Evolutionary conservation across 2,888 invertebrate species (phyloP).

Genomic region (Eudasyphora cyanicolor): DNA sequence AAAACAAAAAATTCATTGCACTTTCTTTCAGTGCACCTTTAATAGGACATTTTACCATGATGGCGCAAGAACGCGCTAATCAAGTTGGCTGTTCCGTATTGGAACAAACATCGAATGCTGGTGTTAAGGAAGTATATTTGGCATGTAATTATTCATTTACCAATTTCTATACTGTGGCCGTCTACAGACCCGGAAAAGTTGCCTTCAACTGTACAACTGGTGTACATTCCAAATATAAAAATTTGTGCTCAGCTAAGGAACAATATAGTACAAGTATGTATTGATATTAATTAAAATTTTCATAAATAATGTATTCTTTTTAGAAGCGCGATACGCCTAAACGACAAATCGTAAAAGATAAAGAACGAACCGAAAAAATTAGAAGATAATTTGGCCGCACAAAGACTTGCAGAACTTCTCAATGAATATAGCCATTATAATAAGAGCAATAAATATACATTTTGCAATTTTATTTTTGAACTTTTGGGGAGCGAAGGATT

Average conservation of each 20-base stretch:
- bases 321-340: too few relatives aligned
- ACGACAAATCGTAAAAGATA: too few relatives aligned
- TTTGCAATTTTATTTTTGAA: too few relatives aligned
- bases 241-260: conserved; percentile 71
- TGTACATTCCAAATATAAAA: conserved; percentile 66
- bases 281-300: conserved; percentile 66
- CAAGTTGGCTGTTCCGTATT: conserved; percentile 72
- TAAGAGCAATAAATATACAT: too few relatives aligned
- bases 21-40: not conserved
- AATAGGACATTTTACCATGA: conserved; percentile 57
- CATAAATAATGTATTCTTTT: conserved; percentile 46
- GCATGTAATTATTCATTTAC: conserved; percentile 65
- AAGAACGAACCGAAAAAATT: too few relatives aligned
- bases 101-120: conserved; percentile 59
- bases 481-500: too few relatives aligned
- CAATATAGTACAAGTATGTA: conserved; percentile 52
- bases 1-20: not conserved
- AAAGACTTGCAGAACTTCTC: too few relatives aligned
- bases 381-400: too few relatives aligned
- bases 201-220: conserved; percentile 69
- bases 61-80: conserved; percentile 71
- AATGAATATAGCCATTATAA: too few relatives aligned
- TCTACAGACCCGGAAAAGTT: conserved; percentile 68
- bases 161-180: conserved; percentile 67
- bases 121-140: not conserved